Percentiles rank a stretch among this genome's conserved stretches.
Conservation (phyloP, 2,888 invertebrate species). For the Hydriomena furcata region DNA sequence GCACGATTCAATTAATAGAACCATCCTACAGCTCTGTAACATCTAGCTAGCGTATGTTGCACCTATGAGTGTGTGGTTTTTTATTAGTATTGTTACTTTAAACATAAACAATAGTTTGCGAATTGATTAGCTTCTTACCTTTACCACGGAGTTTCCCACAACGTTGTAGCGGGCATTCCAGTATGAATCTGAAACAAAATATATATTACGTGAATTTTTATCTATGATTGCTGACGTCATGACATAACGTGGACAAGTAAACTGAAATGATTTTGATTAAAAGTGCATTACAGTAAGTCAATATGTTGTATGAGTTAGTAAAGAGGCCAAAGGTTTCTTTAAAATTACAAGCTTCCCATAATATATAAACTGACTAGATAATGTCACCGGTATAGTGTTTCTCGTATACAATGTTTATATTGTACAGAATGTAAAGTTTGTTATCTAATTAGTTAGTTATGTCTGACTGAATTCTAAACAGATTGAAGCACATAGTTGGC, state of each 20-base stretch:
- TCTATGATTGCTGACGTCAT: conserved; percentile 5
- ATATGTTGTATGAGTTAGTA: too few relatives aligned
- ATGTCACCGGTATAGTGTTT: too few relatives aligned
- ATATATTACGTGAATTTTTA: conserved; percentile 5
- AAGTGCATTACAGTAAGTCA: too few relatives aligned
- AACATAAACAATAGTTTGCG: background rate
- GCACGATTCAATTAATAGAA: conserved; percentile 24
- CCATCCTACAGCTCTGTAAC: conserved; percentile 10
- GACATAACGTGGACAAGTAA: background rate
- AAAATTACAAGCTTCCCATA: background rate
- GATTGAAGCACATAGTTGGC: too few relatives aligned
- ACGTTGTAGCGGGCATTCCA: conserved; percentile 42
- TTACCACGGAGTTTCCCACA: conserved; percentile 50
- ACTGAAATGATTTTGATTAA: background rate
- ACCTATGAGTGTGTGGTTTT: too few relatives aligned
- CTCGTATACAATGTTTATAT: too few relatives aligned
- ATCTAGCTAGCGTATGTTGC: background rate
- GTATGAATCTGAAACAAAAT: conserved; percentile 42
- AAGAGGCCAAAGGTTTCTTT: too few relatives aligned
- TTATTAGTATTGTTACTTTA: background rate
- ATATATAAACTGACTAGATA: too few relatives aligned
- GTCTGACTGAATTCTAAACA: too few relatives aligned
- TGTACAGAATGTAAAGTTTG: too few relatives aligned
- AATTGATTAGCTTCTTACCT: conserved; percentile 40
- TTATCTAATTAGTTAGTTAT: too few relatives aligned